Evolutionary conservation across 1,140 invertebrate genomes (phyloP).

Genomic region (Phymastichus coffea): DNA sequence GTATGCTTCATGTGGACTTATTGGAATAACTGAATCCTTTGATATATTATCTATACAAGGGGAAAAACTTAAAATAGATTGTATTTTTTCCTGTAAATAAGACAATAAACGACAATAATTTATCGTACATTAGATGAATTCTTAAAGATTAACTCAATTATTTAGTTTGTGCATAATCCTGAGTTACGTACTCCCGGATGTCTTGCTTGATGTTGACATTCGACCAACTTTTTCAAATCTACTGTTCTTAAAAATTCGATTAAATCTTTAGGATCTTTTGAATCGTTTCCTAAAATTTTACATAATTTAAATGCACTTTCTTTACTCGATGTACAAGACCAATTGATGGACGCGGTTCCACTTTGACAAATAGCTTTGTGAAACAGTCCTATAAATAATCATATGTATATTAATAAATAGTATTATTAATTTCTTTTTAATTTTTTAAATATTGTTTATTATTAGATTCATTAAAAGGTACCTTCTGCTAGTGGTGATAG

Average conservation of each 20-base stretch:
- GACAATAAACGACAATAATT: neutral
- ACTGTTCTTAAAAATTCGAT: conserved; percentile 53
- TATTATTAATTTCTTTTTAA: neutral
- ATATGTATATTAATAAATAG: neutral
- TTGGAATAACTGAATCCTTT: conserved; percentile 48
- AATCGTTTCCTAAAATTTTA: conserved; percentile 47
- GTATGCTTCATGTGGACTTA: conserved; percentile 38
- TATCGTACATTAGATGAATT: too few relatives aligned
- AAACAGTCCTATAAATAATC: conserved; percentile 54
- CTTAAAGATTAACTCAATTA: too few relatives aligned
- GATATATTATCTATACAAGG: conserved; percentile 42
- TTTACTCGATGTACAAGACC: conserved; percentile 42
- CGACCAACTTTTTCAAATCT: conserved; percentile 28
- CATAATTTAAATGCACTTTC: conserved; percentile 35
- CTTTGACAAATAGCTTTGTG: conserved; percentile 64
- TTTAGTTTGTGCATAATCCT: too few relatives aligned
- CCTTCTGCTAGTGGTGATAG: conserved; percentile 37
- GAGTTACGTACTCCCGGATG: neutral
- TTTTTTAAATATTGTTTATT: neutral
- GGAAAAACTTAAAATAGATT: conserved; percentile 29
- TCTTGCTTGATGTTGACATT: neutral
- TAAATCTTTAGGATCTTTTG: conserved; percentile 47
- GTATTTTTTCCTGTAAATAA: conserved; percentile 34
- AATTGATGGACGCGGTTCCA: conserved; percentile 51
- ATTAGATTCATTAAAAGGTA: neutral